Evolutionary conservation across 2,113 vertebrate genomes (phyloP), one percentile per base, ranked within the genome.

Genomic region (Apeltes quadracus): DNA sequence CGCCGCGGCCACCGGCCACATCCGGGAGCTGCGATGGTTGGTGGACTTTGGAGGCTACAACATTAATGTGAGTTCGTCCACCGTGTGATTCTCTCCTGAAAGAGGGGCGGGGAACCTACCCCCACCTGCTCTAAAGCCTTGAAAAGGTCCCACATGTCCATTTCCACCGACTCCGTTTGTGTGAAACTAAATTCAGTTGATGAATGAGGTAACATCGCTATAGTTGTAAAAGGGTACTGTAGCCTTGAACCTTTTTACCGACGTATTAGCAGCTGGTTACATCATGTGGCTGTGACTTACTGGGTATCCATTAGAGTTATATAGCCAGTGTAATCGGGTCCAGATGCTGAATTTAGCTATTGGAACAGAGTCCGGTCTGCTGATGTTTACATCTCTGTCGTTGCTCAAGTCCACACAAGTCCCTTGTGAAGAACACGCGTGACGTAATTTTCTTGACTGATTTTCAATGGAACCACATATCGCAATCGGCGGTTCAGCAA

Each of bases 1-100:
- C 13, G 95, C 95, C 0, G 94, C 95, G 0, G 95, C 94, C 43
- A 95, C 92, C 0, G 95, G 95, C 34, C 87, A 95, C 83, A 3
- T 82, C 61, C 5, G 87, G 85, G 75, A 93, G 88, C 83, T 95
- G 82, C 61, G 85, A 72, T 94, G 93, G 93, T 89, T 94, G 15
- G 69, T 92, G 34, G 79, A 86, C 7, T 68, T 76, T 53, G 91
- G 88, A 65, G 89, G 91, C 65, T 93, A 91, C 79, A 86, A 85
- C 34, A 51, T 88, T 9, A 88, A 94, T 93, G 94, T 95, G 84
- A 90, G 92, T 44, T 48, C 70, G 65, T 56, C 57, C 51, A 48
- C 4, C 6, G 14, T 23, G 36, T 46, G 0, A 53, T 38, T 50
- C 25, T n/a, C 2, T 16, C 39, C 25, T 34, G 4, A 56, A n/a